Conservation (phyloP, 2,888 invertebrate genomes). For the Hemaris fuciformis region DNA sequence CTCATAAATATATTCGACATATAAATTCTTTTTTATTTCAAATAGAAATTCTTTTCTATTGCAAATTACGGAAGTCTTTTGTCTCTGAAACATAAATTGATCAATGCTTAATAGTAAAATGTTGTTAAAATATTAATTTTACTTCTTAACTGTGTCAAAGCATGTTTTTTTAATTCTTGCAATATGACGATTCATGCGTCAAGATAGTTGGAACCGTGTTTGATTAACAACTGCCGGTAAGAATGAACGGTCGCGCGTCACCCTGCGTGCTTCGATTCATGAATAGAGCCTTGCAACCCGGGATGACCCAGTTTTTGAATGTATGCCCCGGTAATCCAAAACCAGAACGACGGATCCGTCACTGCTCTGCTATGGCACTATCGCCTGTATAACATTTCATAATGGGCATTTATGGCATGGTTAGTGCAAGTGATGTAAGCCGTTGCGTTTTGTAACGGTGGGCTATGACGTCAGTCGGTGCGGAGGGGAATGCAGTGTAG, state of each 20-base stretch:
- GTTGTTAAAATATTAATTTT: too few relatives aligned
- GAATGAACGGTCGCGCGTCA: conserved; percentile 72
- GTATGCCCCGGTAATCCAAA: conserved; percentile 35
- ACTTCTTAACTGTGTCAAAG: too few relatives aligned
- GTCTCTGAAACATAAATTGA: too few relatives aligned
- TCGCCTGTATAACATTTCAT: conserved; percentile 22
- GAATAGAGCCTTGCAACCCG: conserved; percentile 84
- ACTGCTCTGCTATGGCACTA: conserved; percentile 22
- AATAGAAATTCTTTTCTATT: too few relatives aligned
- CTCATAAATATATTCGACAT: too few relatives aligned
- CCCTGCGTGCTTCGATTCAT: conserved; percentile 77
- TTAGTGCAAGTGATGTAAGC: conserved; percentile 45
- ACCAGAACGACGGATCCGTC: conserved; percentile 41
- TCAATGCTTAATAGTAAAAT: too few relatives aligned
- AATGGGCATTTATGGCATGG: conserved; percentile 28
- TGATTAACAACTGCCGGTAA: conserved; percentile 60
- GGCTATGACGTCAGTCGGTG: conserved; percentile 80
- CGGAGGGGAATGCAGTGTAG: conserved; percentile 69
- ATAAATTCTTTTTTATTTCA: too few relatives aligned
- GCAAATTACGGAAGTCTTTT: too few relatives aligned
- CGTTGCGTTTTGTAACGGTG: conserved; percentile 47
- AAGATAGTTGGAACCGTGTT: conserved; percentile 46
- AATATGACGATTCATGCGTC: conserved; percentile 38
- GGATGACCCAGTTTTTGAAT: conserved; percentile 85
- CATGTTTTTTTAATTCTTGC: conserved; percentile 13